phyloP scores from a whole-genome alignment of 2,888 invertebrate genomes.

The Abrostola tripartita region DNA sequence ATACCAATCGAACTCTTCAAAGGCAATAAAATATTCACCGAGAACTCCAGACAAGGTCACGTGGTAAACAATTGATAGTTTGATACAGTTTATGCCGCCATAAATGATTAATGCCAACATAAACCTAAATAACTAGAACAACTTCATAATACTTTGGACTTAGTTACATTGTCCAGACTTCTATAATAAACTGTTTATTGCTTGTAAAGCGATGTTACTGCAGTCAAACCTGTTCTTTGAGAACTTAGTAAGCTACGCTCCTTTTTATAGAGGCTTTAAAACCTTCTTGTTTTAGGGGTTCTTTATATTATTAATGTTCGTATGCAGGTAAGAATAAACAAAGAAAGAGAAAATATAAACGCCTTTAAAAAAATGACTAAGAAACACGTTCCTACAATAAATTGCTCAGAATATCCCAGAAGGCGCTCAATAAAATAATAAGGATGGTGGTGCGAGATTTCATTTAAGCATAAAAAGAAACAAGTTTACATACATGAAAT shows the following conservation, averaged over 20 bases:
- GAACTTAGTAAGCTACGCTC: background rate
- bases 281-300: constrained; percentile 24
- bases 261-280: constrained; percentile 27
- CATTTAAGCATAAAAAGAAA: constrained; percentile 13
- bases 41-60: constrained; percentile 11
- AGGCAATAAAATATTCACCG: constrained; percentile 7
- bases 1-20: background rate
- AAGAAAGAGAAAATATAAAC: background rate
- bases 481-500: constrained; percentile 11
- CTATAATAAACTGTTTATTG: constrained; percentile 48
- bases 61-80: constrained; percentile 6
- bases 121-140: constrained; percentile 43
- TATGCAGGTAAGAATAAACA: background rate
- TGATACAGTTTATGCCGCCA: constrained; percentile 22
- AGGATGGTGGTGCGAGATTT: background rate
- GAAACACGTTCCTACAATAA: constrained; percentile 19
- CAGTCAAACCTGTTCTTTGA: constrained; percentile 37
- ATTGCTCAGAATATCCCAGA: constrained; percentile 31
- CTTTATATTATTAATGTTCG: too few species aligned
- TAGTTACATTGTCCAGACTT: constrained; percentile 25
- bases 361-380: background rate
- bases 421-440: constrained; percentile 33
- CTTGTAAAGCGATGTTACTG: constrained; percentile 30
- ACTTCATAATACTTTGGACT: constrained; percentile 28
- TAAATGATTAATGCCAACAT: constrained; percentile 27